Evolutionary conservation across 2,113 vertebrate genomes (phyloP), one percentile per base, ranked within the genome.

Genomic region (Heterochromis multidens): DNA sequence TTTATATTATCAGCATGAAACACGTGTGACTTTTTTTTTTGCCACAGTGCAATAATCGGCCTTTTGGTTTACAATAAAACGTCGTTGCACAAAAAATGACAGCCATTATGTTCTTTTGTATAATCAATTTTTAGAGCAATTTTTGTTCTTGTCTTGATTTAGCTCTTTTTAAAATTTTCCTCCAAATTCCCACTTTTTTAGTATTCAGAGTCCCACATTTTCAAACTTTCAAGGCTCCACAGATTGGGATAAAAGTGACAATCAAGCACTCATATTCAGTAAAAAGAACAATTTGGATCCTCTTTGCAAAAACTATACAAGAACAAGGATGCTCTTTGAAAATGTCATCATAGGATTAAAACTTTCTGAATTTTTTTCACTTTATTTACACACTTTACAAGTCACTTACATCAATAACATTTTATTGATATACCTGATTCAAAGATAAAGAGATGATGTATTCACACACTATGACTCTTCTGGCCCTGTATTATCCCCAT

Each of bases 171-270:
- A n/a, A n/a, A n/a, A n/a, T 81, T 63, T 79, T 46, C 37, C 58
- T 49, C 40, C 23, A 84, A n/a, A n/a, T 85, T 14, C 6, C 25
- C 35, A 23, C 59, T 60, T 81, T 57, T 79, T 61, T 80, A 65
- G 27, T n/a, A 77, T 60, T 79, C 78, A 74, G 27, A 70, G 13
- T 17, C 27, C 19, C 49, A 19, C 46, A 81, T 9, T 58, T 80
- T 72, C 54, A 72, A 81, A 35, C 78, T 83, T 88, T 89, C 43
- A 87, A 76, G 21, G 63, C 46, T 62, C n/a, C 49, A 49, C 43
- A 62, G 83, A 81, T 19, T 52, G 29, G 19, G 13, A 88, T 54
- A 79, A 35, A 82, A 60, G 59, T 65, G 77, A 29, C 33, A 81
- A 79, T 83, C 25, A 84, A 83, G 27, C 49, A 72, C 27, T 74